A percentile compares a stretch with the other conserved stretches of the same genome.
These are phyloP conservation scores for Drosophila histrio DNA, from an alignment of 2,888 invertebrate species.

Conservation along the genomic window DNA sequence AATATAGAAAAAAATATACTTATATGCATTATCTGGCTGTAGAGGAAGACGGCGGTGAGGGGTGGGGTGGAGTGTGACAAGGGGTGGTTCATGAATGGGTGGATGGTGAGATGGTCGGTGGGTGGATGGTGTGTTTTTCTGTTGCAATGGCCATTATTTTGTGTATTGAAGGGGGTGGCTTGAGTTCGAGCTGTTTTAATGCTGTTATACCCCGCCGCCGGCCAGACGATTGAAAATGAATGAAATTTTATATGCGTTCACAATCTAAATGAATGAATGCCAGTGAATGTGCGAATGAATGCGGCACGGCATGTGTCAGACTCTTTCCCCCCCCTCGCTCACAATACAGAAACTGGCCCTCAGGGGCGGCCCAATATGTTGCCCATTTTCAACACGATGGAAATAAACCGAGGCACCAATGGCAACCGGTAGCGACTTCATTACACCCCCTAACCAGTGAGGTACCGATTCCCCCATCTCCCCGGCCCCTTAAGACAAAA, in stretches of 20 bases:
- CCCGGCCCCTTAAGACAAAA: not conserved
- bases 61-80: not conserved
- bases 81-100: conserved; percentile 5
- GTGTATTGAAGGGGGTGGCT: conserved; percentile 45
- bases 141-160: conserved; percentile 43
- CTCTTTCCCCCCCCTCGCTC: too few species aligned
- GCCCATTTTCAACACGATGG: conserved; percentile 45
- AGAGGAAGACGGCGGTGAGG: not conserved
- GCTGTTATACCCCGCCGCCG: conserved; percentile 21
- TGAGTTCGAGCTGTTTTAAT: conserved; percentile 19
- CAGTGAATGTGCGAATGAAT: conserved; percentile 31
- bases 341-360: conserved; percentile 14
- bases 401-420: not conserved
- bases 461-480: not conserved
- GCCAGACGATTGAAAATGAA: conserved; percentile 68
- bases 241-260: conserved; percentile 64
- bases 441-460: conserved; percentile 16
- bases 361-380: conserved; percentile 56
- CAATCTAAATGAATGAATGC: conserved; percentile 44
- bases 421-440: conserved; percentile 41
- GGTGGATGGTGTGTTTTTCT: conserved; percentile 37
- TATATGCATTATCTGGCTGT: conserved; percentile 15
- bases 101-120: conserved; percentile 10
- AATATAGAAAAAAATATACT: not conserved
- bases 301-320: conserved; percentile 22